Conservation (phyloP, 2,113 vertebrate genomes). For the Drymodes brunneopygia region DNA sequence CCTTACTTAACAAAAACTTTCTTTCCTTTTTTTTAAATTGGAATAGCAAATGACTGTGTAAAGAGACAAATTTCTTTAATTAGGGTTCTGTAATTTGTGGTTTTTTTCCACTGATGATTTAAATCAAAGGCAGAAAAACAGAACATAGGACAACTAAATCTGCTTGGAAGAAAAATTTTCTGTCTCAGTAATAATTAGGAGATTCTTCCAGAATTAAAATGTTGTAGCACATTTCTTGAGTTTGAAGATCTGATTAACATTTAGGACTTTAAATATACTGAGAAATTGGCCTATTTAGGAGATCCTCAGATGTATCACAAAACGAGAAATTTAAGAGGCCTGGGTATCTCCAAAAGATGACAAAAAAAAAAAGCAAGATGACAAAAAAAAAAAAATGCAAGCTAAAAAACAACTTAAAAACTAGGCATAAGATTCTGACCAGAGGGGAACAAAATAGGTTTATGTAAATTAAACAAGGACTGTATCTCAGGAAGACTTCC, state of each 20-base stretch:
- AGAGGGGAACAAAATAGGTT: background rate
- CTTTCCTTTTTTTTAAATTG: background rate
- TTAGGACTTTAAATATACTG: background rate
- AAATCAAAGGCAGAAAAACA: background rate
- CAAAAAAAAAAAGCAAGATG: background rate
- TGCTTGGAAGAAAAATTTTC: background rate
- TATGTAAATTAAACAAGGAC: background rate
- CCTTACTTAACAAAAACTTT: background rate
- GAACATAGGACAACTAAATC: background rate
- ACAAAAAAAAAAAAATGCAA: background rate
- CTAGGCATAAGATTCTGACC: background rate
- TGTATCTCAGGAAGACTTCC: background rate
- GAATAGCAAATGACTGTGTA: background rate
- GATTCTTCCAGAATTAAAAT: background rate
- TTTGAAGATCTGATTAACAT: background rate
- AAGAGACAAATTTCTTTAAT: conserved; percentile 6
- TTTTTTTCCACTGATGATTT: background rate
- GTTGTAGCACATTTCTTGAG: background rate
- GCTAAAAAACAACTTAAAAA: background rate
- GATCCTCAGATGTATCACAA: background rate
- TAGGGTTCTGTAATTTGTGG: background rate
- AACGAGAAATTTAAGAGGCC: background rate
- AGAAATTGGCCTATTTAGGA: background rate
- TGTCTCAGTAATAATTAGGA: background rate
- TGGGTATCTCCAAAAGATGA: background rate